Evolutionary conservation across 2,888 invertebrate species (phyloP), one percentile per base, ranked within the genome.

Genomic region (Euproctis similis): DNA sequence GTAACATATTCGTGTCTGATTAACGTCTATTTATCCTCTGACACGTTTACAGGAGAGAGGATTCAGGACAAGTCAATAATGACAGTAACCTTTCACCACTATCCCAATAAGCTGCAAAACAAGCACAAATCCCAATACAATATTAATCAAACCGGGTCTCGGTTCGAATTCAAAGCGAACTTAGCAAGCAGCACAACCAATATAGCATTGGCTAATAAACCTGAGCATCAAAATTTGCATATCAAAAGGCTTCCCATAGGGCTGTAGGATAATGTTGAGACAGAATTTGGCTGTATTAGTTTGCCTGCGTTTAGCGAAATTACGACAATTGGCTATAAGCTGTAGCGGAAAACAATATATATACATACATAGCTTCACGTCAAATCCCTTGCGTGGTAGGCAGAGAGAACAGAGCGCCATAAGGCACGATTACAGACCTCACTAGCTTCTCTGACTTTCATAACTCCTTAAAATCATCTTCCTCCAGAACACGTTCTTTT

Each of bases 211-310:
- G 65, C 60, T 71, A 73, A 70, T 70, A 72, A 60, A 70, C 67
- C 64, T 65, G 57, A 59, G 60, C 59, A 68, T 61, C 63, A 52
- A 56, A 68, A 78, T 81, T 80, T 71, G 73, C 78, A 80, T 80
- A 66, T 72, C 77, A 69, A 69, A 70, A 63, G 63, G 36, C 42
- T 42, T 59, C 60, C 59, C 58, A 36, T 36, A 50, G 56, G 61
- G 52, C 43, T 49, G 48, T 45, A 55, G 46, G 40, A 43, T 58
- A 68, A 71, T 72, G 61, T 65, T 28, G 62, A 59, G 64, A 63
- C 53, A 59, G 65, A 58, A 73, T 69, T 68, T 58, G 58, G 62
- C 53, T 46, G 58, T 66, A 71, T 76, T 71, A 73, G 62, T 54
- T 56, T 38, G 33, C 48, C 39, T 37, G 54, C 48, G n/a, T n/a